A percentile compares a stretch with the other conserved stretches of the same genome.
Conservation (phyloP, 2,113 vertebrate species). For the Ibidorhyncha struthersii region DNA sequence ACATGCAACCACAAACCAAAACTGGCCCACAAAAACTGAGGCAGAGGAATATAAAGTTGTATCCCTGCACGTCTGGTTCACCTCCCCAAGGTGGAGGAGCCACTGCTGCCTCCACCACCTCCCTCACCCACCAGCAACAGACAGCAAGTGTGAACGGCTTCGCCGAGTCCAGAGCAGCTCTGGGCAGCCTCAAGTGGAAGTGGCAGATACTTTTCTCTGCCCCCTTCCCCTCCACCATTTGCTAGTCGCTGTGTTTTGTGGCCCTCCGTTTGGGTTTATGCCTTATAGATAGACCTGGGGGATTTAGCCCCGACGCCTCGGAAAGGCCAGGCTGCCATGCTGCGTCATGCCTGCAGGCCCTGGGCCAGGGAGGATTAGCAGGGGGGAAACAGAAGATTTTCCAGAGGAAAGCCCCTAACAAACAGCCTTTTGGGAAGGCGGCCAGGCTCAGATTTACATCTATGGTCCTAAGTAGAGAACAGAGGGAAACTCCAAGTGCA, state of each 20-base stretch:
- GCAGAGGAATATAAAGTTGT: neutral
- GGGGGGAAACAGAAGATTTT: neutral
- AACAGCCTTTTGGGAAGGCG: neutral
- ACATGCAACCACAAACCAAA: neutral
- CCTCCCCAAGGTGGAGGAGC: accelerated
- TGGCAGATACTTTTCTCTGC: neutral
- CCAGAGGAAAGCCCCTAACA: conserved; percentile 17
- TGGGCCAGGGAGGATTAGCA: neutral
- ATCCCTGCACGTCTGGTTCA: neutral
- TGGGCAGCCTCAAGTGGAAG: accelerated
- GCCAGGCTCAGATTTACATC: neutral
- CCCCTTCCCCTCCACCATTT: neutral
- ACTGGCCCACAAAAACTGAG: neutral
- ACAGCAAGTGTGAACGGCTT: accelerated
- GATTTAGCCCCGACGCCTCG: accelerated
- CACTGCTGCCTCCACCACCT: neutral
- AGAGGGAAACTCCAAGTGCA: neutral
- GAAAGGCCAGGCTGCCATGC: neutral
- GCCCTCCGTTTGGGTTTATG: neutral
- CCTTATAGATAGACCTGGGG: neutral
- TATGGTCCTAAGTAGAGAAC: neutral
- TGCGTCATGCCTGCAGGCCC: neutral
- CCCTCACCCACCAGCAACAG: neutral
- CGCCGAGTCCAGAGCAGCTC: neutral
- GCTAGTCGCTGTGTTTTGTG: neutral